Base-by-base conservation (phyloP, 1,140 invertebrate genomes). In the Protaetia brevitarsis region DNA sequence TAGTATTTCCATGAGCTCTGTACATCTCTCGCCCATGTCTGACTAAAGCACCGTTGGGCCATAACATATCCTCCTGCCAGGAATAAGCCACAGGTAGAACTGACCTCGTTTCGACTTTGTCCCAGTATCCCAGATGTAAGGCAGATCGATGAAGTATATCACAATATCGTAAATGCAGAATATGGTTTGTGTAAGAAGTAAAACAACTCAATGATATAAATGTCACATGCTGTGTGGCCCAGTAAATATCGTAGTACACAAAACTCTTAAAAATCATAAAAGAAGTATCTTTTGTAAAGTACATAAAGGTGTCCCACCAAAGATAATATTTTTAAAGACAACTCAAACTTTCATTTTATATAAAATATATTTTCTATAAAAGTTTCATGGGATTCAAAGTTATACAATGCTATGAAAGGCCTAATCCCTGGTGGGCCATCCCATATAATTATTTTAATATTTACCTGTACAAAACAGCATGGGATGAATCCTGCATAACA, bases 401-500 rank as follows among this genome's bases (percentile, higher is more conserved):
- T n/a, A n/a, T n/a, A n/a, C n/a, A n/a, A n/a, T n/a, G n/a, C n/a
- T n/a, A n/a, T n/a, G n/a, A n/a, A n/a, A n/a, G n/a, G n/a, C n/a
- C n/a, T n/a, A n/a, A n/a, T n/a, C n/a, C n/a, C n/a, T n/a, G n/a
- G n/a, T n/a, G n/a, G n/a, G n/a, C n/a, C n/a, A n/a, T n/a, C n/a
- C n/a, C n/a, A n/a, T n/a, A n/a, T n/a, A n/a, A n/a, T n/a, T n/a
- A n/a, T n/a, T n/a, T n/a, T n/a, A n/a, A n/a, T n/a, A n/a, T n/a
- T 78, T 79, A 93, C 91, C 84, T 91, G 88, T 21, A 90, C 89
- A 84, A 96, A 94, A 74, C 89, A 89, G 73, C 94, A 91, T 0
- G 96, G 96, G 21, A 97, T 87, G 76, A 97, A 91, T 64, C 89
- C 91, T 69, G 91, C 88, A 78, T 97, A 95, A 77, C 97, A 98